Evolutionary conservation across 2,888 invertebrate species (phyloP).

Genomic region (Metalampra italica): DNA sequence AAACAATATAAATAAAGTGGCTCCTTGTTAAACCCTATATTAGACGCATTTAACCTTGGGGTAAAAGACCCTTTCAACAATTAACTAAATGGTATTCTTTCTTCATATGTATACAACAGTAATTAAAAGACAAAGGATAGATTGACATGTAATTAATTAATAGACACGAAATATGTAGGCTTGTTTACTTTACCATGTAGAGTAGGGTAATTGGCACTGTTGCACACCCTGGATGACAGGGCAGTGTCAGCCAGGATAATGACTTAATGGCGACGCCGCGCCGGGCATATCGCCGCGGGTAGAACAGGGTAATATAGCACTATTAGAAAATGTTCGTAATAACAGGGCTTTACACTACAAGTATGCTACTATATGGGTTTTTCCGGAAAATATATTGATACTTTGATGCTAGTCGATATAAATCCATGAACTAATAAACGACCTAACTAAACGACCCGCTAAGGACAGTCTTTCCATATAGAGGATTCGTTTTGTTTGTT

Average conservation of each 20-base stretch:
- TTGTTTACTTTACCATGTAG: slow-evolving; percentile 24
- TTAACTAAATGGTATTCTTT: slow-evolving; percentile 29
- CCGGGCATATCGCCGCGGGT: slow-evolving; percentile 25
- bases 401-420: not conserved
- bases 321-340: slow-evolving; percentile 34
- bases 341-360: slow-evolving; percentile 28
- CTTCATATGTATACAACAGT: not conserved
- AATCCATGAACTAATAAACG: not conserved
- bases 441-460: not conserved
- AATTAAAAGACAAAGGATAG: too few species aligned
- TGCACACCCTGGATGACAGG: slow-evolving; percentile 37
- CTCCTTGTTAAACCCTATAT: slow-evolving; percentile 48
- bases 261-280: slow-evolving; percentile 37
- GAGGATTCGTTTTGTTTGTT: too few species aligned
- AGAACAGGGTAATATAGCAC: slow-evolving; percentile 35
- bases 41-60: slow-evolving; percentile 50
- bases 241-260: slow-evolving; percentile 36
- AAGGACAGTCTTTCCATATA: too few species aligned
- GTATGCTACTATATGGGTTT: slow-evolving; percentile 25
- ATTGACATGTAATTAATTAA: slow-evolving; percentile 4
- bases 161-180: slow-evolving; percentile 10
- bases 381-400: slow-evolving; percentile 21
- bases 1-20: slow-evolving; percentile 56
- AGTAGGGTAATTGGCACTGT: slow-evolving; percentile 29
- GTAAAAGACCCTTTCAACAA: slow-evolving; percentile 20